Evolutionary conservation across 2,113 vertebrate species (phyloP).

Genomic region (Corydoras sp.): DNA sequence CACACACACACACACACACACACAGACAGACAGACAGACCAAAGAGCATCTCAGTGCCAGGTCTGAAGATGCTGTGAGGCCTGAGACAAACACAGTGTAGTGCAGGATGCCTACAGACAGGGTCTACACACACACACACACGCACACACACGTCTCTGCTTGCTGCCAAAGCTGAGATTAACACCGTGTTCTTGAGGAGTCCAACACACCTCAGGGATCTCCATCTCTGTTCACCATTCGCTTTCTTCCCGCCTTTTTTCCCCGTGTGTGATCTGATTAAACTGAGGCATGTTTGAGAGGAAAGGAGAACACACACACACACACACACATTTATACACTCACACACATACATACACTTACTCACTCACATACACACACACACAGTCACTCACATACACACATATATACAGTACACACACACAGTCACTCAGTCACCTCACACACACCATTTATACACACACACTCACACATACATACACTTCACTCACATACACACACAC

Average conservation of each 20-base stretch:
- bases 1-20: too few relatives aligned
- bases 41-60: conserved; percentile 11
- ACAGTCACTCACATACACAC: too few relatives aligned
- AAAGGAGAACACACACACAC: too few relatives aligned
- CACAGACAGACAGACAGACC: background rate
- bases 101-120: conserved; percentile 17
- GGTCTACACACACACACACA: conserved; percentile 1
- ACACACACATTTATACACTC: too few relatives aligned
- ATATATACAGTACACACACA: too few relatives aligned
- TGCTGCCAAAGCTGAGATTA: conserved; percentile 36
- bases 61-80: conserved; percentile 33
- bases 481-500: background rate
- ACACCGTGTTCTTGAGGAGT: conserved; percentile 30
- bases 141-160: conserved; percentile 21
- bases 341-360: too few relatives aligned
- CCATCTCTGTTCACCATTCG: background rate
- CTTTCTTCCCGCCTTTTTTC: background rate
- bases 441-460: too few relatives aligned
- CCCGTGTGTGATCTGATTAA: background rate
- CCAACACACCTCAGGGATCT: conserved; percentile 26
- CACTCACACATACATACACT: too few relatives aligned
- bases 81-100: conserved; percentile 16
- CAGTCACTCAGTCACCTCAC: too few relatives aligned
- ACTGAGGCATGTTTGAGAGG: too few relatives aligned
- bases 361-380: too few relatives aligned